A percentile compares a stretch with the other conserved stretches of the same genome.
These are phyloP conservation scores for Otis tarda DNA, from an alignment of 2,113 vertebrate genomes.

Conservation along the genomic window DNA sequence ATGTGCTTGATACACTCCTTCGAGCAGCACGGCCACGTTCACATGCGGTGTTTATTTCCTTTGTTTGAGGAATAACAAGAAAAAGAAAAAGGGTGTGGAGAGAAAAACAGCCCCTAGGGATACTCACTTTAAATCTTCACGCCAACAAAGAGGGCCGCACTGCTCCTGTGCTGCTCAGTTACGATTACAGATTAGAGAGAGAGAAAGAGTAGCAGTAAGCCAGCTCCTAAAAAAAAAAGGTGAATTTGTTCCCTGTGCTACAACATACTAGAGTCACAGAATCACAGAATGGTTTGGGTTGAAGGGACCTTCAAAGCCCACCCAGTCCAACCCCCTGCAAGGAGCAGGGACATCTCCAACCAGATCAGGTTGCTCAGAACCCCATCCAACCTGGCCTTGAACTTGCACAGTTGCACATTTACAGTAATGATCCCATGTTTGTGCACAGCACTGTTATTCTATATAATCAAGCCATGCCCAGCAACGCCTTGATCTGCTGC, in stretches of 20 bases:
- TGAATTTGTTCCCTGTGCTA: not conserved
- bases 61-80: constrained; percentile 1
- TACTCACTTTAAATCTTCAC: not conserved
- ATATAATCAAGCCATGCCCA: fast-evolving
- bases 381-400: too few relatives aligned
- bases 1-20: not conserved
- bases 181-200: not conserved
- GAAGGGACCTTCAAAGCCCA: too few relatives aligned
- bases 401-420: not conserved
- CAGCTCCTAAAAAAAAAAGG: not conserved
- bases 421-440: fast-evolving
- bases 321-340: too few relatives aligned
- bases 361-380: too few relatives aligned
- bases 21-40: not conserved
- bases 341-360: too few relatives aligned
- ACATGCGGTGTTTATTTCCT: not conserved
- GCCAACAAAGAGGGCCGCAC: not conserved
- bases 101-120: not conserved
- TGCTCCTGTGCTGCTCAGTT: not conserved
- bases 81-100: not conserved
- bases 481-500: not conserved
- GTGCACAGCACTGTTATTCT: not conserved
- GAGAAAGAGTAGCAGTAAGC: not conserved
- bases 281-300: too few relatives aligned
- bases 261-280: not conserved